These are phyloP conservation scores for Hoplostethus mediterraneus DNA, from an alignment of 2,797 vertebrate genomes.

Conservation along the genomic window DNA sequence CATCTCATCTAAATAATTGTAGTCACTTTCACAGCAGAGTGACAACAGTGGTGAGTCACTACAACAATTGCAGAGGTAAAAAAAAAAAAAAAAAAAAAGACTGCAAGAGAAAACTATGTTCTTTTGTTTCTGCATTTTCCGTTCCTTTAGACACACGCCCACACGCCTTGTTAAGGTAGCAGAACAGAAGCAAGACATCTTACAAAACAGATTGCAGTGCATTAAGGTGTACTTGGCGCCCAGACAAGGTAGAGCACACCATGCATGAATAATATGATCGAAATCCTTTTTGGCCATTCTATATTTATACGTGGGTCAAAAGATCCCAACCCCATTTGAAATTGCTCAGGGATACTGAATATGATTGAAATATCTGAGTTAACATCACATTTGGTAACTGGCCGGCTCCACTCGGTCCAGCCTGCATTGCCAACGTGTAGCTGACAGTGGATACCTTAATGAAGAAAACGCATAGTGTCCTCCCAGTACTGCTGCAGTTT, in stretches of 20 bases:
- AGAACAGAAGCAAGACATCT: slow-evolving; percentile 2
- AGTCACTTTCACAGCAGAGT: slow-evolving; percentile 19
- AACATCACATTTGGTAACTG: not conserved
- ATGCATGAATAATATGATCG: not conserved
- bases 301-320: not conserved
- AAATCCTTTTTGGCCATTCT: not conserved
- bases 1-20: slow-evolving; percentile 46
- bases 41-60: not conserved
- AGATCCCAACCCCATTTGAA: not conserved
- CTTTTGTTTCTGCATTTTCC: not conserved
- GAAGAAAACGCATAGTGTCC: not conserved
- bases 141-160: slow-evolving; percentile 14
- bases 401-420: not conserved
- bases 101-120: not conserved
- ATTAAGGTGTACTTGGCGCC: not conserved
- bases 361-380: not conserved
- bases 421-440: not conserved
- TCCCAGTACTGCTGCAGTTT: not conserved
- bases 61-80: not conserved
- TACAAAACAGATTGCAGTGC: not conserved
- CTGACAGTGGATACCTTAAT: not conserved
- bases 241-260: not conserved
- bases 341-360: too few species aligned
- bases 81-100: too few species aligned
- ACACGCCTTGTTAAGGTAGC: not conserved